A percentile compares a stretch with the other conserved stretches of the same genome.
Conservation (phyloP, 1,140 invertebrate species). For the Drosophila paulistorum region DNA sequence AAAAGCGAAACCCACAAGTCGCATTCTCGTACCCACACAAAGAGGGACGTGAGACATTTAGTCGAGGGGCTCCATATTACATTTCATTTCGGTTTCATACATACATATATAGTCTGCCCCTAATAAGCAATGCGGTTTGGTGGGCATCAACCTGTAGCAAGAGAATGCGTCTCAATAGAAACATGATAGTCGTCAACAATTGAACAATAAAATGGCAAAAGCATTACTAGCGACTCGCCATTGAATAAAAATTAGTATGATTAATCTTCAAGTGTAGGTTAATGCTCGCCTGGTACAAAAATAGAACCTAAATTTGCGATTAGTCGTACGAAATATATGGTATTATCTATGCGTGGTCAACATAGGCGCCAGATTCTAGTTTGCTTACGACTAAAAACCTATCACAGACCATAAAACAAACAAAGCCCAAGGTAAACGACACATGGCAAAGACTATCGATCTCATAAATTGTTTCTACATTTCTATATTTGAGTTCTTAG, state of each 20-base stretch:
- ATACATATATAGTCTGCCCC: neutral
- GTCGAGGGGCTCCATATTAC: neutral
- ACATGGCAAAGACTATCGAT: neutral
- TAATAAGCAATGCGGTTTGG: slow-evolving; percentile 2
- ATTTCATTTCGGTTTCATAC: neutral
- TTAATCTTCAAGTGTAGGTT: slow-evolving; percentile 3
- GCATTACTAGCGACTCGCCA: neutral
- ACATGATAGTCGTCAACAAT: neutral
- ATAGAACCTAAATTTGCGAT: slow-evolving; percentile 8
- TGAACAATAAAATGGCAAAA: slow-evolving; percentile 1
- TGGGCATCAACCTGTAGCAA: neutral
- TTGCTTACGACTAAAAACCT: neutral
- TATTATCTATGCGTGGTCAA: neutral
- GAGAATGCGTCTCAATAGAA: neutral
- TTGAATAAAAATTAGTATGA: neutral
- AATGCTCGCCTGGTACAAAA: neutral
- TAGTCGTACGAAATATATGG: neutral
- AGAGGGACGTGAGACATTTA: neutral
- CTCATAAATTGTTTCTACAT: neutral
- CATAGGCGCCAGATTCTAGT: neutral
- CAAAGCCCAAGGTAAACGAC: neutral
- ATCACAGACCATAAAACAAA: neutral
- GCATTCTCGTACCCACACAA: neutral
- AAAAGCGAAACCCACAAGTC: neutral
- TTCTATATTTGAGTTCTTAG: neutral